Percentiles rank a stretch among this genome's conserved stretches.
Evolutionary conservation across 2,797 vertebrate species (phyloP).

Genomic region (Alfaro cultratus): DNA sequence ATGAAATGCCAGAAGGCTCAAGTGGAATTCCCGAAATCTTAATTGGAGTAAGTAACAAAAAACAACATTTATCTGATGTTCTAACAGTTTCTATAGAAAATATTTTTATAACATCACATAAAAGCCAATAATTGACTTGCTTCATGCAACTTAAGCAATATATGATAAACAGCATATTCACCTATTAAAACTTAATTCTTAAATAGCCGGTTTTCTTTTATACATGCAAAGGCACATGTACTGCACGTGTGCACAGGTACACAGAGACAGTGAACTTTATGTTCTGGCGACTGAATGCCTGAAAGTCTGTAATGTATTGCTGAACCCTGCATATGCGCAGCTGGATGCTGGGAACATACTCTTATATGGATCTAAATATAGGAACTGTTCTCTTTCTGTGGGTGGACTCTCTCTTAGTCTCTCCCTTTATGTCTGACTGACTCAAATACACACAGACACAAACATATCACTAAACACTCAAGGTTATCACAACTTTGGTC

Average conservation of each 20-base stretch:
- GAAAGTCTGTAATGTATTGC: slow-evolving; percentile 51
- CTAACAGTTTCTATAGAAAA: slow-evolving; percentile 14
- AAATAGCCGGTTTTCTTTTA: slow-evolving; percentile 9
- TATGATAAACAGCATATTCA: slow-evolving; percentile 9
- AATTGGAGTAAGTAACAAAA: not conserved
- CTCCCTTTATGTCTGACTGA: slow-evolving; percentile 55
- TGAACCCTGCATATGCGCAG: slow-evolving; percentile 50
- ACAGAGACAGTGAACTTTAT: slow-evolving; percentile 5
- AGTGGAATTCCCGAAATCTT: not conserved
- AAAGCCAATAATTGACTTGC: slow-evolving; percentile 15
- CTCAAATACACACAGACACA: slow-evolving; percentile 44
- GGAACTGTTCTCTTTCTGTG: slow-evolving; percentile 54
- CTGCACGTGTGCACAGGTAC: not conserved
- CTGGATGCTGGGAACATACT: slow-evolving; percentile 62
- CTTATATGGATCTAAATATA: slow-evolving; percentile 73
- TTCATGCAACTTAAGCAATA: slow-evolving; percentile 1
- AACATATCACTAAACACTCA: slow-evolving; percentile 55
- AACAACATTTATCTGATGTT: slow-evolving; percentile 29
- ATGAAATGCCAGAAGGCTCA: not conserved
- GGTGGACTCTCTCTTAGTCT: slow-evolving; percentile 62
- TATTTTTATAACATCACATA: not conserved
- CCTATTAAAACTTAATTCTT: not conserved
- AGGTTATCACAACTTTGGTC: slow-evolving; percentile 61
- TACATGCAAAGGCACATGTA: not conserved
- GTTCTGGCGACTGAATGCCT: slow-evolving; percentile 19